These are phyloP conservation scores for Balanococcus diminutus DNA, from an alignment of 2,888 invertebrate species.

Conservation along the genomic window DNA sequence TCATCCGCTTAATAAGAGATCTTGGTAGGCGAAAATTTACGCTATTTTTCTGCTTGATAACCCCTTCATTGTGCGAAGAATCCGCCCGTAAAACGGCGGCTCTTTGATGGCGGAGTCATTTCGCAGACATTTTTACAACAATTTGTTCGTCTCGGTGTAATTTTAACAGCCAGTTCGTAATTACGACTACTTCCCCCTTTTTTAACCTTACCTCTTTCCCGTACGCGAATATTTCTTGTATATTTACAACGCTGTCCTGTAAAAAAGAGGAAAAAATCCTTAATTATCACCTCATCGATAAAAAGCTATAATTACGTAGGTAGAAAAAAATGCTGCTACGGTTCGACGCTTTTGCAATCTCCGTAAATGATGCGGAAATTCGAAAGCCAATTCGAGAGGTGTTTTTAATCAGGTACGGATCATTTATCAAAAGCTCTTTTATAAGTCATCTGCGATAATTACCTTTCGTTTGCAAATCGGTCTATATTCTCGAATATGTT, in stretches of 20 bases:
- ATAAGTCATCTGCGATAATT: slow-evolving; percentile 57
- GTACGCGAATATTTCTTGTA: slow-evolving; percentile 70
- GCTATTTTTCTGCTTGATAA: slow-evolving; percentile 8
- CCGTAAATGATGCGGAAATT: slow-evolving; percentile 31
- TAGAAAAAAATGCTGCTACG: background rate
- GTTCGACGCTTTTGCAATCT: background rate
- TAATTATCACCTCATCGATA: slow-evolving; percentile 18
- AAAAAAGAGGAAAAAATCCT: background rate
- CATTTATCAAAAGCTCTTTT: background rate
- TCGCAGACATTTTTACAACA: background rate
- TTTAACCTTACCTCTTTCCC: slow-evolving; percentile 54
- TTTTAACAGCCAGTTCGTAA: background rate
- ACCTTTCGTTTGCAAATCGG: slow-evolving; percentile 65
- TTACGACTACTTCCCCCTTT: background rate
- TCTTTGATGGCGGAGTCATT: background rate
- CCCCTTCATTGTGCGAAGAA: background rate
- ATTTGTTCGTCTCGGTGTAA: background rate
- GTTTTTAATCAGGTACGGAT: slow-evolving; percentile 24
- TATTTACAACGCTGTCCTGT: slow-evolving; percentile 70
- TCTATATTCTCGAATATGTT: slow-evolving; percentile 63
- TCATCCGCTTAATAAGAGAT: slow-evolving; percentile 28
- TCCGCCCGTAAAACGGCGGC: background rate
- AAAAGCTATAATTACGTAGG: background rate
- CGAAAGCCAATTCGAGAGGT: background rate
- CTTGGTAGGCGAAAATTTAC: background rate